A percentile compares a stretch with the other conserved stretches of the same genome.
These are phyloP conservation scores for Drosophila punjabiensis DNA, from an alignment of 1,140 invertebrate genomes.

Conservation along the genomic window DNA sequence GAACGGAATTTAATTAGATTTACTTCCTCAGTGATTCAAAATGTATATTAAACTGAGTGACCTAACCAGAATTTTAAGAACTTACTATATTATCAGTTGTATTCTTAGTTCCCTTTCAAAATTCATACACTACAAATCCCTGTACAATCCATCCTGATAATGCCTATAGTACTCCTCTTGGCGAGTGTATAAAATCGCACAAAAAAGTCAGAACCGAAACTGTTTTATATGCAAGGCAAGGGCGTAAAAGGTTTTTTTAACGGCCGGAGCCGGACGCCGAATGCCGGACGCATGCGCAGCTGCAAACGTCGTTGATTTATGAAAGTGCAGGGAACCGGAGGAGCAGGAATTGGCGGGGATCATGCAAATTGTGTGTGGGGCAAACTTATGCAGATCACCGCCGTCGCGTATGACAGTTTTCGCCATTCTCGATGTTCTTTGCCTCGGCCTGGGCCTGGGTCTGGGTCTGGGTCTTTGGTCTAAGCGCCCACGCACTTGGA, in stretches of 20 bases:
- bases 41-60: not conserved
- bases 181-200: slow-evolving; percentile 42
- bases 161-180: slow-evolving; percentile 10
- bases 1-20: not conserved
- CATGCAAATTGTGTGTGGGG: slow-evolving; percentile 66
- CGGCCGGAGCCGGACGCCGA: slow-evolving; percentile 39
- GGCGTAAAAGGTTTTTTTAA: slow-evolving; percentile 80
- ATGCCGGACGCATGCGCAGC: slow-evolving; percentile 73
- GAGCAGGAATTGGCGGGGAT: slow-evolving; percentile 25
- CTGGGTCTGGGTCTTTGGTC: not conserved
- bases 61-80: not conserved
- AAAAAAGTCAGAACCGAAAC: slow-evolving; percentile 59
- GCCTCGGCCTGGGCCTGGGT: not conserved
- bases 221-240: slow-evolving; percentile 83
- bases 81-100: too few species aligned
- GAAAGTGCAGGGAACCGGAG: slow-evolving; percentile 76
- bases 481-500: slow-evolving; percentile 11
- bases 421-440: slow-evolving; percentile 8
- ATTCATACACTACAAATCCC: not conserved
- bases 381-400: slow-evolving; percentile 30
- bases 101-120: not conserved
- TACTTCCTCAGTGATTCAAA: not conserved
- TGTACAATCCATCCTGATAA: not conserved
- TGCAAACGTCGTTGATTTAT: slow-evolving; percentile 82
- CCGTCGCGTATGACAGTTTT: slow-evolving; percentile 65